A percentile compares a stretch with the other conserved stretches of the same genome.
Conservation (phyloP, 2,888 invertebrate genomes). For the Buathra laborator region DNA sequence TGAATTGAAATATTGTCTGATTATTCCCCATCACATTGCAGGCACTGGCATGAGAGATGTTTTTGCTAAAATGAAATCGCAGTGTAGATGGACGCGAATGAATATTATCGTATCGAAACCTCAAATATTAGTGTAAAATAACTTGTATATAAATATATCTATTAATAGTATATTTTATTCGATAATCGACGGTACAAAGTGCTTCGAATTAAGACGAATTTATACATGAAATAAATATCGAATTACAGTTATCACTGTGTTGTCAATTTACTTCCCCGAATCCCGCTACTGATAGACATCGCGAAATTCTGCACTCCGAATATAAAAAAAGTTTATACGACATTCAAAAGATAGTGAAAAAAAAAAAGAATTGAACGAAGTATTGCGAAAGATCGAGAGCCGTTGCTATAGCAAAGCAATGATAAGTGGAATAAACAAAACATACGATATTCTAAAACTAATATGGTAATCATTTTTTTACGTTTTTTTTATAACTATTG, state of each 20-base stretch:
- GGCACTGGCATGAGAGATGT: constrained; percentile 71
- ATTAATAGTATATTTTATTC: constrained; percentile 5
- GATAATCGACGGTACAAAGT: constrained; percentile 25
- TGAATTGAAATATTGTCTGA: constrained; percentile 51
- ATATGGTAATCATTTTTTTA: too few species aligned
- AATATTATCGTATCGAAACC: constrained; percentile 57
- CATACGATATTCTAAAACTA: too few species aligned
- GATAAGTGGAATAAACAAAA: too few species aligned
- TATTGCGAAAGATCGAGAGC: too few species aligned
- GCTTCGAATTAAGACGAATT: constrained; percentile 17
- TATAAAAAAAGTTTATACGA: neutral
- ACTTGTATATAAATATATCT: neutral
- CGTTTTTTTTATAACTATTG: too few species aligned
- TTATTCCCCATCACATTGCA: constrained; percentile 72
- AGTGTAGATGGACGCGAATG: constrained; percentile 45
- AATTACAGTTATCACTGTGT: neutral
- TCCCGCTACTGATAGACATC: neutral
- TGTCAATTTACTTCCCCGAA: neutral
- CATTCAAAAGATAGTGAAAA: too few species aligned
- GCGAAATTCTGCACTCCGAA: neutral
- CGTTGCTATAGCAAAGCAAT: too few species aligned
- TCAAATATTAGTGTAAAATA: constrained; percentile 9
- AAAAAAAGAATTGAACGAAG: too few species aligned
- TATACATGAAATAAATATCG: neutral
- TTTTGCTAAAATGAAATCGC: constrained; percentile 46